These are phyloP conservation scores for Meteorus colon DNA, from an alignment of 2,888 invertebrate genomes.

Conservation along the genomic window DNA sequence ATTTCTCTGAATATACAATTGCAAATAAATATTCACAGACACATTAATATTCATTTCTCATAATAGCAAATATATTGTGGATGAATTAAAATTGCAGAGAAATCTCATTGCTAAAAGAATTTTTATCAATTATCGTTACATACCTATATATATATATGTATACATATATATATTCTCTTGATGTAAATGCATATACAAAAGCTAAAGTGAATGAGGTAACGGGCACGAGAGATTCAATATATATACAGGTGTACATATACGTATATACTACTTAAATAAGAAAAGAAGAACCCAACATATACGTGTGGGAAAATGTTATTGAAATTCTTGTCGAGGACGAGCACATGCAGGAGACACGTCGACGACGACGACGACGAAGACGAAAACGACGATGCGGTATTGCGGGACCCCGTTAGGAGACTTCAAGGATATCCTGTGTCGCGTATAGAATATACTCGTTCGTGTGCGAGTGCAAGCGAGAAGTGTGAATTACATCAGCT, in stretches of 20 bases:
- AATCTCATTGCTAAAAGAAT: not conserved
- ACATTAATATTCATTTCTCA: not conserved
- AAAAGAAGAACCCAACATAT: slow-evolving; percentile 44
- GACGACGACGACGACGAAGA: slow-evolving; percentile 27
- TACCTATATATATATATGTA: not conserved
- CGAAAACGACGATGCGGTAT: slow-evolving; percentile 36
- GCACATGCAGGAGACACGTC: slow-evolving; percentile 44
- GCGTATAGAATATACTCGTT: slow-evolving; percentile 44
- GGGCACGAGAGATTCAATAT: slow-evolving; percentile 38
- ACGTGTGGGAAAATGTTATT: slow-evolving; percentile 66
- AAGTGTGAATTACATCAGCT: slow-evolving; percentile 65
- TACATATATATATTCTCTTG: not conserved
- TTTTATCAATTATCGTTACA: slow-evolving; percentile 3
- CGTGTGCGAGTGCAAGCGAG: slow-evolving; percentile 60
- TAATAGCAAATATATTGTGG: slow-evolving; percentile 5
- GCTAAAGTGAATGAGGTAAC: slow-evolving; percentile 38
- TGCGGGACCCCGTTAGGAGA: slow-evolving; percentile 63
- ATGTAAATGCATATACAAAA: slow-evolving; percentile 13
- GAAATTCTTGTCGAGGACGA: slow-evolving; percentile 58
- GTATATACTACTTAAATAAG: slow-evolving; percentile 36
- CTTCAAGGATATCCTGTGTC: slow-evolving; percentile 72
- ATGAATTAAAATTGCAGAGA: slow-evolving; percentile 12
- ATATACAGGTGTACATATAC: slow-evolving; percentile 26
- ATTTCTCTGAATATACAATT: too few relatives aligned
- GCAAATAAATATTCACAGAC: not conserved